Evolutionary conservation across 2,888 invertebrate species (phyloP).

Genomic region (Hipparchia semele): DNA sequence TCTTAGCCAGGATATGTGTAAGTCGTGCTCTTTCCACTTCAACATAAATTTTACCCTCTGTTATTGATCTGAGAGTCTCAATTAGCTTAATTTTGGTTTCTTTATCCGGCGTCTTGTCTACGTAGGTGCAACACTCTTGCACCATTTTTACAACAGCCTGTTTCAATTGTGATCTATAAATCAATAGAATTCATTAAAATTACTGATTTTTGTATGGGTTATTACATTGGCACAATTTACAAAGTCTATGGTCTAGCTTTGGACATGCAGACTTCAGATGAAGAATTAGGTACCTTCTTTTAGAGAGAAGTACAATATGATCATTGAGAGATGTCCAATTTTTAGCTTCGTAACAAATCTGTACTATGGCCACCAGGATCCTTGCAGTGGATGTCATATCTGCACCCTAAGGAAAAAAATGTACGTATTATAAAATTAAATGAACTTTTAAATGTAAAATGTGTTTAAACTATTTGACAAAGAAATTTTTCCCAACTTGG

Average conservation of each 20-base stretch:
- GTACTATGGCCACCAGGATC: conserved; percentile 95
- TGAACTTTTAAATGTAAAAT: neutral
- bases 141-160: conserved; percentile 98
- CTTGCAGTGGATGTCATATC: conserved; percentile 98
- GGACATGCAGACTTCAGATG: no score
- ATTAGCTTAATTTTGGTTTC: conserved; percentile 96
- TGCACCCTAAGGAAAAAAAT: conserved; percentile 74
- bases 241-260: no score
- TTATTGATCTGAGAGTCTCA: conserved; percentile 96
- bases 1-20: conserved; percentile 94
- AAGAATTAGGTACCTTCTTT: conserved; percentile 85
- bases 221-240: neutral
- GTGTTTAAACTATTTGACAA: neutral
- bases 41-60: conserved; percentile 99
- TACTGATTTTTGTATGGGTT: neutral
- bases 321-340: conserved; percentile 98
- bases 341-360: conserved; percentile 94
- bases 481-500: neutral
- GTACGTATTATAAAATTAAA: neutral
- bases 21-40: conserved; percentile 98
- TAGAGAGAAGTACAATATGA: conserved; percentile 94
- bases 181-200: neutral
- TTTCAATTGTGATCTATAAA: conserved; percentile 92
- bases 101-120: conserved; percentile 95
- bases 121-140: conserved; percentile 96